Percentiles rank a stretch among this genome's conserved stretches.
phyloP scores from a whole-genome alignment of 1,140 invertebrate species.

The Colletes latitarsis region DNA sequence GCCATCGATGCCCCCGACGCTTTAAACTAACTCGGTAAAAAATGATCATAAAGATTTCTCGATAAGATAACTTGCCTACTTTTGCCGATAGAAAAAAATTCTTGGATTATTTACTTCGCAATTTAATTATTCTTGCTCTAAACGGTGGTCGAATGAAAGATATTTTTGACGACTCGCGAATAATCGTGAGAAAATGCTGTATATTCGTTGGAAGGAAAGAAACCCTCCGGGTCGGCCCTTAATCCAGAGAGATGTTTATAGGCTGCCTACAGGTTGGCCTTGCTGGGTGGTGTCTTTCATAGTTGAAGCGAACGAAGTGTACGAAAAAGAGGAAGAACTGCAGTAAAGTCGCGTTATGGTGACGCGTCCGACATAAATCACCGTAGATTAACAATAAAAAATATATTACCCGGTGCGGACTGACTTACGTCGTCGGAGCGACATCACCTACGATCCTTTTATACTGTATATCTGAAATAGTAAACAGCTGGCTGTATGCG shows the following conservation, averaged over 20 bases:
- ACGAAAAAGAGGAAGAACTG: conserved; percentile 26
- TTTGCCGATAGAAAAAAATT: too few relatives aligned
- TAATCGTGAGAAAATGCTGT: conserved; percentile 17
- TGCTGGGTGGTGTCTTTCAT: conserved; percentile 5
- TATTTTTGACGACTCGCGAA: background rate
- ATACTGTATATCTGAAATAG: conserved; percentile 54
- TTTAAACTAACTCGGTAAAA: too few relatives aligned
- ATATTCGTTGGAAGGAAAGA: conserved; percentile 16
- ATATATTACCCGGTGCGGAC: conserved; percentile 57
- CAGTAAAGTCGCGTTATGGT: conserved; percentile 49
- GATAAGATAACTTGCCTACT: too few relatives aligned
- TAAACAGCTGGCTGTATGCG: conserved; percentile 51
- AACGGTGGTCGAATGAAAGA: background rate
- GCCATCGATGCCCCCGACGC: too few relatives aligned
- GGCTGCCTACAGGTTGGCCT: conserved; percentile 24
- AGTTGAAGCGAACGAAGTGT: conserved; percentile 31
- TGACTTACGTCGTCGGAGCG: conserved; percentile 34
- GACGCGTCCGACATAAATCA: conserved; percentile 63
- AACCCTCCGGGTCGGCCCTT: conserved; percentile 21
- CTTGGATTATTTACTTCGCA: too few relatives aligned
- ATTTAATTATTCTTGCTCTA: too few relatives aligned
- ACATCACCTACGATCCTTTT: conserved; percentile 34
- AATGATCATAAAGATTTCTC: too few relatives aligned
- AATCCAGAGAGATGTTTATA: conserved; percentile 34
- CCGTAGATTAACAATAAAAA: conserved; percentile 68